These are phyloP conservation scores for Graphium colonna DNA, from an alignment of 2,888 invertebrate species.

Conservation along the genomic window DNA sequence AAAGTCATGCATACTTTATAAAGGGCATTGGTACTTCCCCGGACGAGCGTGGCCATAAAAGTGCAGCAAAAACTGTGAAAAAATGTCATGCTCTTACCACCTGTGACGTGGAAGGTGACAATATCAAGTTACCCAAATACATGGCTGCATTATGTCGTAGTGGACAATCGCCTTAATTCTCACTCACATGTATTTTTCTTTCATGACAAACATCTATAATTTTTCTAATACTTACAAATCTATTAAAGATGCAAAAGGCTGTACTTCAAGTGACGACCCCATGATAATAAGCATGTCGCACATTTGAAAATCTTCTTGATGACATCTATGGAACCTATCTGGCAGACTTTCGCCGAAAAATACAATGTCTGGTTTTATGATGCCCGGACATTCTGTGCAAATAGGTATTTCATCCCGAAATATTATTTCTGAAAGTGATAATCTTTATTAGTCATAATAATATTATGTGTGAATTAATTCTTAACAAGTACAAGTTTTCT, in stretches of 20 bases:
- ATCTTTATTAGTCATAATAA: too few relatives aligned
- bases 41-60: too few relatives aligned
- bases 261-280: slow-evolving; percentile 96
- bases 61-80: too few relatives aligned
- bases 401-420: slow-evolving; percentile 86
- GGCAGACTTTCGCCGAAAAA: slow-evolving; percentile 97
- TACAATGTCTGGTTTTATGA: slow-evolving; percentile 97
- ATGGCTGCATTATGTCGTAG: too few relatives aligned
- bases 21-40: too few relatives aligned
- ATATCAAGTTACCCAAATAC: too few relatives aligned
- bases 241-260: slow-evolving; percentile 95
- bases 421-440: slow-evolving; percentile 81
- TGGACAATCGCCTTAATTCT: too few relatives aligned
- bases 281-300: slow-evolving; percentile 96
- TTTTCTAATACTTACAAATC: slow-evolving; percentile 81
- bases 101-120: too few relatives aligned
- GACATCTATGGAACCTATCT: slow-evolving; percentile 84
- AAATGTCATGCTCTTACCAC: too few relatives aligned
- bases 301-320: slow-evolving; percentile 86
- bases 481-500: too few relatives aligned
- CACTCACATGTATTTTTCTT: neutral
- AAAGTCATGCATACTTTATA: too few relatives aligned
- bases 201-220: neutral
- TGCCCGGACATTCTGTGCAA: slow-evolving; percentile 86
- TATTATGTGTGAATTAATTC: too few relatives aligned